A percentile compares a stretch with the other conserved stretches of the same genome.
Conservation (phyloP, 2,113 vertebrate genomes). For the Perca fluviatilis region DNA sequence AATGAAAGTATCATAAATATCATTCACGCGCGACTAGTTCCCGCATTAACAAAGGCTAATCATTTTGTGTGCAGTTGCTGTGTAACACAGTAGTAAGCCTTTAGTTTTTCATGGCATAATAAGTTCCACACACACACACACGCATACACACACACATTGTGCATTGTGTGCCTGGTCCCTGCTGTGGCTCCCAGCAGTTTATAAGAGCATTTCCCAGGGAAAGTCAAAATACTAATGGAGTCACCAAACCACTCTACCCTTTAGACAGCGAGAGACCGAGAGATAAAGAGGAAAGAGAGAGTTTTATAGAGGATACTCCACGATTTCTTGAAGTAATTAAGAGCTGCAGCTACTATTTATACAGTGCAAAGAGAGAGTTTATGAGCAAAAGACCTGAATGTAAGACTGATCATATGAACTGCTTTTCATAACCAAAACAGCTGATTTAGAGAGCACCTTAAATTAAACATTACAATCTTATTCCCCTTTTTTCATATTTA, state of each 20-base stretch:
- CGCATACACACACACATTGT: conserved; percentile 13
- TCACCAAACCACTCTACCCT: conserved; percentile 57
- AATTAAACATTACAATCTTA: neutral
- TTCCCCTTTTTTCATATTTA: neutral
- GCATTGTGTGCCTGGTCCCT: conserved; percentile 28
- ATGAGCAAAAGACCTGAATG: neutral
- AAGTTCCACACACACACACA: conserved; percentile 4
- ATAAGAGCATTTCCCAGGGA: conserved; percentile 67
- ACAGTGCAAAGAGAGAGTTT: neutral
- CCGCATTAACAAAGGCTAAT: conserved; percentile 13
- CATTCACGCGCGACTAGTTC: neutral
- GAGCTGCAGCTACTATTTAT: conserved; percentile 14
- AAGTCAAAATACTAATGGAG: conserved; percentile 60
- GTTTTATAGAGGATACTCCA: conserved; percentile 40
- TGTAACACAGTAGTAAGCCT: conserved; percentile 36
- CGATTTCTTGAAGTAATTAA: conserved; percentile 56
- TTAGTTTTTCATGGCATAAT: conserved; percentile 40
- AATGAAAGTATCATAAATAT: neutral
- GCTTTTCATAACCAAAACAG: neutral
- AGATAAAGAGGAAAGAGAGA: conserved; percentile 20
- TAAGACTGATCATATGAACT: neutral
- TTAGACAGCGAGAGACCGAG: conserved; percentile 32
- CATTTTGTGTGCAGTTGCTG: neutral
- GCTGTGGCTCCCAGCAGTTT: conserved; percentile 68
- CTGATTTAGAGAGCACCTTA: neutral